A percentile compares a stretch with the other conserved stretches of the same genome.
These are phyloP conservation scores for Meleagris gallopavo DNA, from an alignment of 2,113 vertebrate species.

Conservation along the genomic window DNA sequence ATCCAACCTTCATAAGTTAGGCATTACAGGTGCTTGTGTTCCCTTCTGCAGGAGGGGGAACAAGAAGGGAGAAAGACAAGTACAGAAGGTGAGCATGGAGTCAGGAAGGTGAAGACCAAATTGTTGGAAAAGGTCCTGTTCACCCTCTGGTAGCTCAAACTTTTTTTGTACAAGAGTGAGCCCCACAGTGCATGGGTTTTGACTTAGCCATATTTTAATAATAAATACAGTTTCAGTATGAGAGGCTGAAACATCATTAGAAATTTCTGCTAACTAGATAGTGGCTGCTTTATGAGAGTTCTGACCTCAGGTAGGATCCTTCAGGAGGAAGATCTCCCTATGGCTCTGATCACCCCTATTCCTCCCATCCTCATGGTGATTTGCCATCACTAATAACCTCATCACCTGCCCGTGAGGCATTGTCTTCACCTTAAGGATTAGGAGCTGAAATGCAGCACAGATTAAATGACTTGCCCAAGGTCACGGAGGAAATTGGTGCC, in stretches of 20 bases:
- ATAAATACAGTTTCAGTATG: neutral
- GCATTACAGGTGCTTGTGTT: neutral
- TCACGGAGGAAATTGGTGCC: neutral
- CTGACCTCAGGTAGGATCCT: neutral
- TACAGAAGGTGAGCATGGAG: neutral
- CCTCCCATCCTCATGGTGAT: neutral
- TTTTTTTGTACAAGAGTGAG: neutral
- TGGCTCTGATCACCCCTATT: neutral
- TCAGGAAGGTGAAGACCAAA: neutral
- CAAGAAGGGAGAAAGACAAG: neutral
- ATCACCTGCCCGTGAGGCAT: constrained; percentile 11
- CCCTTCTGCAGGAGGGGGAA: neutral
- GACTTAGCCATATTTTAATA: neutral
- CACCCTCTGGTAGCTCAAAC: neutral
- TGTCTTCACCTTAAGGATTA: constrained; percentile 31
- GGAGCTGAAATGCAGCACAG: neutral
- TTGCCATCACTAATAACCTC: neutral
- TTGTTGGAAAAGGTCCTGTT: neutral
- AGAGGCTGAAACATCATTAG: neutral
- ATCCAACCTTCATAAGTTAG: neutral
- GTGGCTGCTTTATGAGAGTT: neutral
- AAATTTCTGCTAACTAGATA: neutral
- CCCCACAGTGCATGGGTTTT: neutral
- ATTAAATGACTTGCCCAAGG: constrained; percentile 17
- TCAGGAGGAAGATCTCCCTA: neutral